Evolutionary conservation across 2,888 invertebrate genomes (phyloP).

Genomic region (Eupeodes luniger): DNA sequence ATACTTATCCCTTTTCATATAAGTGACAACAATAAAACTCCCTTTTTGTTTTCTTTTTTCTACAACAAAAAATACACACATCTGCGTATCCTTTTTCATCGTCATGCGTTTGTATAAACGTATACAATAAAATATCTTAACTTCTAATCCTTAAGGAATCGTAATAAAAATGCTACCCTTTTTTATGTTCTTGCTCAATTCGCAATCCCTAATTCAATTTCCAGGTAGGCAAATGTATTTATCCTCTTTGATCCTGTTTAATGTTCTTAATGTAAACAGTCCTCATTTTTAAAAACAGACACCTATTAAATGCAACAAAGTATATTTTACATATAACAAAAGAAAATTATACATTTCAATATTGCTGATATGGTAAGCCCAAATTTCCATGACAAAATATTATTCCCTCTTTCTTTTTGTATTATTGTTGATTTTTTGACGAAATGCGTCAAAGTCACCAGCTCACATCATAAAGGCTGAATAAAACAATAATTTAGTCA

Average conservation of each 20-base stretch:
- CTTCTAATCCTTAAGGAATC: slow-evolving; percentile 65
- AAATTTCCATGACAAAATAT: slow-evolving; percentile 71
- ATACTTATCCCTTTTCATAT: slow-evolving; percentile 7
- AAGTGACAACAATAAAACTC: slow-evolving; percentile 18
- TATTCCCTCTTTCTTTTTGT: slow-evolving; percentile 28
- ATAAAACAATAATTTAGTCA: slow-evolving; percentile 56
- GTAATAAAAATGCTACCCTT: slow-evolving; percentile 72
- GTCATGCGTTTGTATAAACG: not conserved
- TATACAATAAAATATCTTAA: slow-evolving; percentile 63
- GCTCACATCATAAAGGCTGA: slow-evolving; percentile 17
- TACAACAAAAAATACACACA: slow-evolving; percentile 52
- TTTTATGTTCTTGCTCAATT: slow-evolving; percentile 57
- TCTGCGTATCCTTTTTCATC: slow-evolving; percentile 51
- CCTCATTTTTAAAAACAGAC: slow-evolving; percentile 9
- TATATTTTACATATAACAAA: slow-evolving; percentile 43
- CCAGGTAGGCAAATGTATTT: slow-evolving; percentile 65
- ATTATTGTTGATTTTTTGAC: slow-evolving; percentile 9
- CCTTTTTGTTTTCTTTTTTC: slow-evolving; percentile 27
- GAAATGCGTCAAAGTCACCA: slow-evolving; percentile 61
- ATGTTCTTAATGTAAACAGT: slow-evolving; percentile 53
- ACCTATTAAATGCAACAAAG: slow-evolving; percentile 67
- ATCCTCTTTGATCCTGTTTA: slow-evolving; percentile 65
- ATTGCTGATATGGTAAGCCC: slow-evolving; percentile 66
- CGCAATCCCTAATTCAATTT: slow-evolving; percentile 54
- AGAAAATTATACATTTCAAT: slow-evolving; percentile 66